Base-by-base conservation (phyloP, 2,113 vertebrate species). In the Lamprotornis superbus region DNA sequence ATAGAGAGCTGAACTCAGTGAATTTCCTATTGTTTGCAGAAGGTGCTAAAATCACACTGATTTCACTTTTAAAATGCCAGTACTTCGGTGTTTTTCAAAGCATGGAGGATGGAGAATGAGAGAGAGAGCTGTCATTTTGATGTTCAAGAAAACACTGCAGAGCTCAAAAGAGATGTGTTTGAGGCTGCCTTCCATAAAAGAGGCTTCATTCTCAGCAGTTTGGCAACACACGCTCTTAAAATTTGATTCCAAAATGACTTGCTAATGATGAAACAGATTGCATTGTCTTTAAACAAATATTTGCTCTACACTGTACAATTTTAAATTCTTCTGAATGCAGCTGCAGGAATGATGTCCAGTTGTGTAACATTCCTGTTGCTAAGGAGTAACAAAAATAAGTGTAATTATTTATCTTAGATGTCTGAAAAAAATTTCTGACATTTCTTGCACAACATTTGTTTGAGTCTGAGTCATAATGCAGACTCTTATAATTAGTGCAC, bases 221-320 rank as follows among this genome's bases (percentile, higher is more conserved):
- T 94, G 83, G 85, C 64, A 93, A 90, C 39, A 71, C 14, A 30
- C 31, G 4, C 64, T 71, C 65, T 64, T 90, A 63, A 92, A 71
- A 92, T 81, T 60, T 78, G n/a, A 61, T 89, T 80, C 79, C 56
- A 71, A 71, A 83, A 88, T 70, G 2, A 80, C 76, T 96, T 78
- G 64, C 46, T 90, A 81, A 68, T 60, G 83, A 90, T 78, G 76
- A 73, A 89, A 83, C 12, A 67, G 73, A 83, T 93, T 83, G 56
- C 76, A 92, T 96, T 96, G 92, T 93, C 93, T 94, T 94, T 53
- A 71, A 83, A 71, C 71, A 96, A 90, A 92, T 93, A 88, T 96
- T 96, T 97, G 88, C 76, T 81, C 44, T 75, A 23, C 60, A 11
- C 64, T 81, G 64, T 94, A 81, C 19, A 28, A 27, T 92, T 90